These are phyloP conservation scores for Coptodon rendalli DNA, from an alignment of 2,113 vertebrate species.

Conservation along the genomic window DNA sequence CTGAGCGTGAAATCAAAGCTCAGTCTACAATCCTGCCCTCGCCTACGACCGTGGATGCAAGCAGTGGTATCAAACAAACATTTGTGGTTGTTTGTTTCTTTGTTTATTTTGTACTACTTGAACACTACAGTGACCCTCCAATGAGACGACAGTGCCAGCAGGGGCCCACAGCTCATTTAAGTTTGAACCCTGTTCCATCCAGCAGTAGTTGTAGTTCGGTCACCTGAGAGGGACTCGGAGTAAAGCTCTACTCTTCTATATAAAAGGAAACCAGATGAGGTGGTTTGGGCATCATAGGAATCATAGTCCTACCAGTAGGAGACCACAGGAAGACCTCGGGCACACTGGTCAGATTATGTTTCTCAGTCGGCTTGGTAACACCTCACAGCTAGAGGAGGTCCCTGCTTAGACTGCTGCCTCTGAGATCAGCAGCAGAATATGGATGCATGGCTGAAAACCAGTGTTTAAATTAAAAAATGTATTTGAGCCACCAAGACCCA, in stretches of 20 bases:
- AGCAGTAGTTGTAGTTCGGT: not conserved
- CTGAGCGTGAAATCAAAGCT: not conserved
- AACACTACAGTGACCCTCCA: rapidly evolving
- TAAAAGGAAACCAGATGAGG: not conserved
- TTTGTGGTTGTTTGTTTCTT: not conserved
- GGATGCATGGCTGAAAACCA: not conserved
- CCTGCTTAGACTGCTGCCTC: not conserved
- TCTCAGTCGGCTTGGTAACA: rapidly evolving
- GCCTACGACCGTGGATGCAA: not conserved
- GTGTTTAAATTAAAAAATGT: rapidly evolving
- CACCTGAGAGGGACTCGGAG: not conserved
- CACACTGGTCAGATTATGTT: not conserved
- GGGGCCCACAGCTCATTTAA: rapidly evolving
- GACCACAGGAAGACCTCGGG: not conserved
- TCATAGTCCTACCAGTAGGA: not conserved
- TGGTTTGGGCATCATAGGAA: not conserved
- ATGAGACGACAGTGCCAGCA: rapidly evolving
- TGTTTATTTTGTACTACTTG: rapidly evolving
- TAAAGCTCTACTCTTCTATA: not conserved
- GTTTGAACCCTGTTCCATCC: rapidly evolving
- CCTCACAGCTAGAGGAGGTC: rapidly evolving
- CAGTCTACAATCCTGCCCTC: rapidly evolving
- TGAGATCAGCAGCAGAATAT: rapidly evolving
- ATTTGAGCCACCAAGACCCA: rapidly evolving
- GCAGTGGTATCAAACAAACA: not conserved